A percentile compares a stretch with the other conserved stretches of the same genome.
Evolutionary conservation across 92 coral and sea anemone species (phyloP).

Genomic region (Porites rus): DNA sequence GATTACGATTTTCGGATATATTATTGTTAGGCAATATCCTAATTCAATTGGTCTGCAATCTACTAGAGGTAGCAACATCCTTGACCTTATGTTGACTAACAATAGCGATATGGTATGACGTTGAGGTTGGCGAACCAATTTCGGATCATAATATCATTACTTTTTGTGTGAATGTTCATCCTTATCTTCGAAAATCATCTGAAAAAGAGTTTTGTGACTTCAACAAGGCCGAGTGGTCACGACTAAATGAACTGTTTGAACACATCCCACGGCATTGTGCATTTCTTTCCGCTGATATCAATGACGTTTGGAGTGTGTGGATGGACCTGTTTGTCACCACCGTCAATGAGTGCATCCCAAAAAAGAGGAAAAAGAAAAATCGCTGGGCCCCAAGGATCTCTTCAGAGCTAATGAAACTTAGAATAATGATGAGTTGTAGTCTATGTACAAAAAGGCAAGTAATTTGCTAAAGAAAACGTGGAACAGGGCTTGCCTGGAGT

Average conservation of each 20-base stretch:
- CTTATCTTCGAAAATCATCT: conserved; percentile 3
- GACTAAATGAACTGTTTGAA: conserved; percentile 32
- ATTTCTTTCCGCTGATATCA: too few relatives aligned
- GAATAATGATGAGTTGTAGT: neutral
- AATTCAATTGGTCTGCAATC: conserved; percentile 31
- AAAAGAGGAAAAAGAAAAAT: conserved; percentile 20
- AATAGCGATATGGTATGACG: neutral
- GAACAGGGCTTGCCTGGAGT: conserved; percentile 29
- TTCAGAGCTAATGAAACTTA: conserved; percentile 14
- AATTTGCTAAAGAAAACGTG: conserved; percentile 19
- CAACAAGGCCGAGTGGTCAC: conserved; percentile 38
- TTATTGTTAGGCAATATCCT: conserved; percentile 15
- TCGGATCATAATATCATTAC: conserved; percentile 37
- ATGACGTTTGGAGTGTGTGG: conserved; percentile 17
- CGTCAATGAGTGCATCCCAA: conserved; percentile 13
- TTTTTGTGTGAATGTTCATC: conserved; percentile 22
- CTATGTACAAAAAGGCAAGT: neutral
- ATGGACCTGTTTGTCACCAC: conserved; percentile 3
- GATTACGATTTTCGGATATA: neutral
- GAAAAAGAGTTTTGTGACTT: neutral
- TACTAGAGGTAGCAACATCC: neutral
- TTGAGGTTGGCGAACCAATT: conserved; percentile 26
- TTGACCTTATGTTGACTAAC: conserved; percentile 11
- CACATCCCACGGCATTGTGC: too few relatives aligned
- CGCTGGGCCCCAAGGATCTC: conserved; percentile 24